phyloP scores from a whole-genome alignment of 1,140 invertebrate species.

The Caenorhabditis remanei region DNA sequence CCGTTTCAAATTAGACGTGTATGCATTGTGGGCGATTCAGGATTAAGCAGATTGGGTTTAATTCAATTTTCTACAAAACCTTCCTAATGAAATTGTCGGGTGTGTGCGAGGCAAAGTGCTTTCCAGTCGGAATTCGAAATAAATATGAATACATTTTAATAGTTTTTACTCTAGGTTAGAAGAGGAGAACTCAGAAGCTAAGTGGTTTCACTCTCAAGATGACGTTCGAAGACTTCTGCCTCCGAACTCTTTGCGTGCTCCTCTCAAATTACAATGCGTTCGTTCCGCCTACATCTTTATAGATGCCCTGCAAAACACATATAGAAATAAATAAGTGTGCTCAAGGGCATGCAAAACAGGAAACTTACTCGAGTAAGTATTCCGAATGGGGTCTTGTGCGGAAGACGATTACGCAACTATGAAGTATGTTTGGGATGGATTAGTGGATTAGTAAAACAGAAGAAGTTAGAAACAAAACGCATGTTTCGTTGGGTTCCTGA shows the following conservation, averaged over 20 bases:
- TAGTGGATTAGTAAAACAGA: conserved; percentile 48
- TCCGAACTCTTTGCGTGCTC: background rate
- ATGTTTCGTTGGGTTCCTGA: background rate
- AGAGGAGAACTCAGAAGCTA: background rate
- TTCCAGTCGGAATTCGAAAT: too few species aligned
- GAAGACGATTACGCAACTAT: conserved; percentile 45
- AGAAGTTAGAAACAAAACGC: background rate
- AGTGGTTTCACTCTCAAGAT: conserved; percentile 7
- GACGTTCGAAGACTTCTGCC: background rate
- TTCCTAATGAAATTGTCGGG: conserved; percentile 17
- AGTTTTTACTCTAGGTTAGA: too few species aligned
- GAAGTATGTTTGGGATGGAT: conserved; percentile 16
- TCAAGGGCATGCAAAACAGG: conserved; percentile 55
- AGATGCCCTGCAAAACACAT: background rate
- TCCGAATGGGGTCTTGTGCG: background rate
- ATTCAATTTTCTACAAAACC: conserved; percentile 6
- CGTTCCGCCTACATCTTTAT: background rate
- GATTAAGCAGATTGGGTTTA: conserved; percentile 33
- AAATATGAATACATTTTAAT: too few species aligned
- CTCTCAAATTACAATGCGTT: conserved; percentile 33
- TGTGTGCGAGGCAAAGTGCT: too few species aligned
- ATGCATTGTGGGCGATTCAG: too few species aligned
- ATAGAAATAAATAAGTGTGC: conserved; percentile 50
- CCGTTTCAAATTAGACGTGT: too few species aligned
- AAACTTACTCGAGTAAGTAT: conserved; percentile 25